These are phyloP conservation scores for Drosophila diplacantha DNA, from an alignment of 2,888 invertebrate genomes.

Conservation along the genomic window DNA sequence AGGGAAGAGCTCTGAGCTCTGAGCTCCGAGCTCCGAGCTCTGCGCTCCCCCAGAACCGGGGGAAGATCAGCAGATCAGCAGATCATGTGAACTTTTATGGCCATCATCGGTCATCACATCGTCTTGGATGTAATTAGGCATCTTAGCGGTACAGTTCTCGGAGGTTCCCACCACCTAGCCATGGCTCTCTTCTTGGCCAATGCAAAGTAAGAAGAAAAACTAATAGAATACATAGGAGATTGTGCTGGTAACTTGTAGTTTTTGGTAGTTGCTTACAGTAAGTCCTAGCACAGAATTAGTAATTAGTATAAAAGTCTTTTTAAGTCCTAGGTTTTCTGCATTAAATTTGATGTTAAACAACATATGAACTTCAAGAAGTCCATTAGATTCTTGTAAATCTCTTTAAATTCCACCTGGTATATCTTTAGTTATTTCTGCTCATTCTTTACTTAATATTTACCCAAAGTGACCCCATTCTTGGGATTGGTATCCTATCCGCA, in stretches of 20 bases:
- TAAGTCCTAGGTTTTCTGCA: no score
- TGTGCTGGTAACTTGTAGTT: neutral
- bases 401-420: neutral
- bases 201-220: conserved; percentile 6
- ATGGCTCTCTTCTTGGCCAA: neutral
- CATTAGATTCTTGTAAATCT: neutral
- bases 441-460: conserved; percentile 10
- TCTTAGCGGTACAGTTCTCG: conserved; percentile 61
- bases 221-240: conserved; percentile 1
- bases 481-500: conserved; percentile 7
- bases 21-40: neutral
- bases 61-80: conserved; percentile 34
- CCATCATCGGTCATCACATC: conserved; percentile 53
- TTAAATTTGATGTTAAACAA: no score
- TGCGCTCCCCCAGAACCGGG: conserved; percentile 7
- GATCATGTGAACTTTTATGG: conserved; percentile 43
- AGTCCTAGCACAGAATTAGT: no score
- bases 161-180: conserved; percentile 1
- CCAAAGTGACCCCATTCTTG: conserved; percentile 24
- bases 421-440: neutral
- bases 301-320: no score
- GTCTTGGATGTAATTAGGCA: conserved; percentile 62
- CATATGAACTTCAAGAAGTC: neutral
- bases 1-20: conserved; percentile 20
- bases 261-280: neutral